A percentile compares a stretch with the other conserved stretches of the same genome.
These are phyloP conservation scores for Neopelma chrysocephalum DNA, from an alignment of 2,797 vertebrate species.

Conservation along the genomic window DNA sequence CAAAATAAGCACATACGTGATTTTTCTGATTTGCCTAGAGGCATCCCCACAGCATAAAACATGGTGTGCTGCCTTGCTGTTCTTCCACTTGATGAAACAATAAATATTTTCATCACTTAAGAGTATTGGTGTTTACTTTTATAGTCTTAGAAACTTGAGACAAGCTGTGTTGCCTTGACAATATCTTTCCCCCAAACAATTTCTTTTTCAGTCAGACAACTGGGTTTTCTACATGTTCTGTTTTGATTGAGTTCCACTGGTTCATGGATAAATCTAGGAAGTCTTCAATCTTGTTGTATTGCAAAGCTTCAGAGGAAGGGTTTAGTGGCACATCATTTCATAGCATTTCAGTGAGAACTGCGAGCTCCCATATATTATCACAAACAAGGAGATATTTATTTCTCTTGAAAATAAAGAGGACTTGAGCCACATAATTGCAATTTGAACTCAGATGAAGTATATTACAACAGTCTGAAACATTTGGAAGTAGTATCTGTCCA, in stretches of 20 bases:
- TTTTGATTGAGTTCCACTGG: background rate
- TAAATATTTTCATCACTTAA: conserved; percentile 20
- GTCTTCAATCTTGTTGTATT: background rate
- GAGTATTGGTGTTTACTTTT: background rate
- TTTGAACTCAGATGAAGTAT: background rate
- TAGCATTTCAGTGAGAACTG: background rate
- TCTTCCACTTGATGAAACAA: conserved; percentile 7
- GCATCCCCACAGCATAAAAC: conserved; percentile 37
- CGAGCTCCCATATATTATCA: background rate
- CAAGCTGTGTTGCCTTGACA: background rate
- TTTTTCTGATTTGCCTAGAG: conserved; percentile 31
- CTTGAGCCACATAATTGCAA: background rate
- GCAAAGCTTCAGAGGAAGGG: background rate
- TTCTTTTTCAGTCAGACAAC: background rate
- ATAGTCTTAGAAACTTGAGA: background rate
- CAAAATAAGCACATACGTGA: background rate
- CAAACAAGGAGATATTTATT: background rate
- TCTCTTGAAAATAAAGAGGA: background rate
- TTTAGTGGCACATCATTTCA: background rate
- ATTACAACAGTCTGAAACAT: background rate
- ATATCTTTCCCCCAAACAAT: background rate
- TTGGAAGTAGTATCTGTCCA: background rate
- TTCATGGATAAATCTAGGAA: background rate
- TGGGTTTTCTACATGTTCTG: background rate
- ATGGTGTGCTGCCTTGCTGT: background rate